phyloP scores from a whole-genome alignment of 53 echinoderm and acorn worm species.

The Stichopus horrens region DNA sequence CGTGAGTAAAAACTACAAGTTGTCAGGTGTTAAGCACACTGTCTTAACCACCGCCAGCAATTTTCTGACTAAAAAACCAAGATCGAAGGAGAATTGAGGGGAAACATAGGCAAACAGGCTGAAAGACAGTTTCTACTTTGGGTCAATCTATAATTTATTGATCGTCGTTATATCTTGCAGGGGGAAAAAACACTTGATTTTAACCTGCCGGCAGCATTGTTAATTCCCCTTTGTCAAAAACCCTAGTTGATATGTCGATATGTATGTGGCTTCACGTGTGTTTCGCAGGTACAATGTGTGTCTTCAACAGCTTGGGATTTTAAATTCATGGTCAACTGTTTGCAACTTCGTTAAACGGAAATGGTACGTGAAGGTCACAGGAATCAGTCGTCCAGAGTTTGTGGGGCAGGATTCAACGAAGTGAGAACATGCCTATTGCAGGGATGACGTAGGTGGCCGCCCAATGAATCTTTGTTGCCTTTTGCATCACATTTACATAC shows the following conservation, averaged over 20 bases:
- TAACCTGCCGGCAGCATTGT: slow-evolving; percentile 17
- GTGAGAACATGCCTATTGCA: background rate
- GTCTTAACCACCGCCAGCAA: slow-evolving; percentile 34
- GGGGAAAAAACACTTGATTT: slow-evolving; percentile 38
- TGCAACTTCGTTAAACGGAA: background rate
- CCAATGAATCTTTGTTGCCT: too few species aligned
- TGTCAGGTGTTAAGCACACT: slow-evolving; percentile 37
- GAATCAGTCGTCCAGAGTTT: background rate
- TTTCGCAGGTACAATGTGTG: background rate
- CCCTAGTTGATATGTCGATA: slow-evolving; percentile 9
- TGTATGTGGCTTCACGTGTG: background rate
- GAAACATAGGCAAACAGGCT: slow-evolving; percentile 25
- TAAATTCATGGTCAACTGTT: background rate
- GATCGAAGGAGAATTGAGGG: slow-evolving; percentile 5
- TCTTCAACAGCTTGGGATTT: background rate
- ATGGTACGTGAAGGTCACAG: slow-evolving; percentile 18
- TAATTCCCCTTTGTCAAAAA: slow-evolving; percentile 35
- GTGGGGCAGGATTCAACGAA: background rate
- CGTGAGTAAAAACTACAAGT: slow-evolving; percentile 6
- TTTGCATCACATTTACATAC: too few species aligned
- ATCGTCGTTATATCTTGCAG: slow-evolving; percentile 28
- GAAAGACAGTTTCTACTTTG: slow-evolving; percentile 31
- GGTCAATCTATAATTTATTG: slow-evolving; percentile 45
- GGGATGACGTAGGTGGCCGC: too few species aligned
- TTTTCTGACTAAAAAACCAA: slow-evolving; percentile 17